Evolutionary conservation across 1,140 invertebrate genomes (phyloP).

Genomic region (Lamellibrachia luymesi): DNA sequence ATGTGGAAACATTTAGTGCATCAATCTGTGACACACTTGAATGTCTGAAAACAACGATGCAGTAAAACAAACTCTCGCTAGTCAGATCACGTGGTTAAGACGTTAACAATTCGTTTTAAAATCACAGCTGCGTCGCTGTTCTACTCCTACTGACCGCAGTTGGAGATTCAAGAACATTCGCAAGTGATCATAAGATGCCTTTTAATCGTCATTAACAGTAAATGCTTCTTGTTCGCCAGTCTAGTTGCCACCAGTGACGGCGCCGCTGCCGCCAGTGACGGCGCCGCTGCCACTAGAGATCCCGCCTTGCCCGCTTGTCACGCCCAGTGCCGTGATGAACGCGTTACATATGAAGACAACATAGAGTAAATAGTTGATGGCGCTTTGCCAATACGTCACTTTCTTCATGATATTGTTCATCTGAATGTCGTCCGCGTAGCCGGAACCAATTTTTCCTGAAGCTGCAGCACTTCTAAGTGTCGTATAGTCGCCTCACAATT

Average conservation of each 20-base stretch:
- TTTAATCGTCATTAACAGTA: too few species aligned
- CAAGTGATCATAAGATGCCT: too few species aligned
- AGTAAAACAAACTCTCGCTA: too few species aligned
- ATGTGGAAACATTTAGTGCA: too few species aligned
- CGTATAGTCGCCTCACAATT: neutral
- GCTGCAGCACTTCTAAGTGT: neutral
- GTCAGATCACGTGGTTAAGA: too few species aligned
- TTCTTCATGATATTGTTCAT: neutral
- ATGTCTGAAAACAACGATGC: too few species aligned
- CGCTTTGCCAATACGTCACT: slow-evolving; percentile 14
- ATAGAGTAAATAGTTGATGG: slow-evolving; percentile 17
- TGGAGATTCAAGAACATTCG: too few species aligned
- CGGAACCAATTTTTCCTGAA: neutral
- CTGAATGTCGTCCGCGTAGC: neutral
- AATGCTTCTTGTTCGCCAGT: neutral
- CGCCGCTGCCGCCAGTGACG: neutral
- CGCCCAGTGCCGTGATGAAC: slow-evolving; percentile 17
- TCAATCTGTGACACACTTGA: too few species aligned
- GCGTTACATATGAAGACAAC: slow-evolving; percentile 17
- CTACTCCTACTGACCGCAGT: too few species aligned
- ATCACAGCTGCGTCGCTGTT: too few species aligned
- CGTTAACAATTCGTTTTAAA: too few species aligned
- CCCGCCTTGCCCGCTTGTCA: neutral
- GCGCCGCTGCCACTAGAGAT: too few species aligned
- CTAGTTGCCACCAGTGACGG: neutral